A percentile compares a stretch with the other conserved stretches of the same genome.
Evolutionary conservation across 2,888 invertebrate genomes (phyloP).

Genomic region (Doris montereyensis): DNA sequence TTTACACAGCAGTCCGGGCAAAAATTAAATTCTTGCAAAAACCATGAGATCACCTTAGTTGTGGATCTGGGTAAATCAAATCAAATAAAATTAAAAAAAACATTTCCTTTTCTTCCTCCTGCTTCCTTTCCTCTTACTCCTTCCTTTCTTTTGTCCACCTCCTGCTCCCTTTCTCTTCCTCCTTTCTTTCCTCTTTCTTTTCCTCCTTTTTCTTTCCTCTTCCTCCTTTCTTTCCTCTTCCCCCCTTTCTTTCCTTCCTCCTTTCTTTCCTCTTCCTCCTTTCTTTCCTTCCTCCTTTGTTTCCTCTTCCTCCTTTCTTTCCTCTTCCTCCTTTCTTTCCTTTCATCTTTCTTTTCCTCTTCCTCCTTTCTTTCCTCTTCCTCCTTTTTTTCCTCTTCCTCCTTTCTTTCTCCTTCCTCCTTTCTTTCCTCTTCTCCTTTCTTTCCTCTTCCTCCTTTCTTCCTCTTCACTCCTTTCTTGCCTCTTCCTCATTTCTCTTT

Average conservation of each 20-base stretch:
- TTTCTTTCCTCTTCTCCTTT: constrained; percentile 31
- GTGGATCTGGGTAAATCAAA: too few relatives aligned
- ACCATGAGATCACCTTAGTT: too few relatives aligned
- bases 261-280: too few relatives aligned
- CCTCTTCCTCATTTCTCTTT: background rate
- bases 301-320: background rate
- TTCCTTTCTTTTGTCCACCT: background rate
- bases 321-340: background rate
- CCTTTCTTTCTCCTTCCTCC: background rate
- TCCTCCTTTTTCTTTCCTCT: background rate
- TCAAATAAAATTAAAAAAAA: too few relatives aligned
- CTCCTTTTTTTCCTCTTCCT: background rate
- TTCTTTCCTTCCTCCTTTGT: background rate
- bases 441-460: background rate
- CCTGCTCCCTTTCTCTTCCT: background rate
- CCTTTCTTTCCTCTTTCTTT: background rate
- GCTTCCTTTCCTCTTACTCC: background rate
- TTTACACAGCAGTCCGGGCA: too few relatives aligned
- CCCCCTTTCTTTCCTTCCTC: background rate
- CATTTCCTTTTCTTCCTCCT: background rate
- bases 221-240: background rate
- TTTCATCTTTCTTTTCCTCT: background rate
- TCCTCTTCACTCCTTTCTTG: background rate
- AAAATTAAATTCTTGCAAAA: too few relatives aligned
- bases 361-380: background rate